A percentile compares a stretch with the other conserved stretches of the same genome.
Conservation (phyloP, 2,113 vertebrate species). For the Symphodus melops region DNA sequence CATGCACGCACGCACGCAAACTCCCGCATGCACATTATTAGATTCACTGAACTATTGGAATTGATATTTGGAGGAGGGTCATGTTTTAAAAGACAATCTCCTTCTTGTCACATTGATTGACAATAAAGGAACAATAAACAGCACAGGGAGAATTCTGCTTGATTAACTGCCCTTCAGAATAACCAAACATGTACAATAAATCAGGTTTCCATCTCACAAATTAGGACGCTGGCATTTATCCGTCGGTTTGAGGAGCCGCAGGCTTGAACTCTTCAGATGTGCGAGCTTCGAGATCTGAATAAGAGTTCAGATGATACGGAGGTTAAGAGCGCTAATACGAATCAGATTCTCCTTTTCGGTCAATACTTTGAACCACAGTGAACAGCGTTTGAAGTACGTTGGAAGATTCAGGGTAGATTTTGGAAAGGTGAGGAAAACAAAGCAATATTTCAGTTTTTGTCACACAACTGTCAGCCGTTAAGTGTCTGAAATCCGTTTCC, state of each 20-base stretch:
- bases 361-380: neutral
- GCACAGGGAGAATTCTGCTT: constrained; percentile 25
- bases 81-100: constrained; percentile 62
- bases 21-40: constrained; percentile 27
- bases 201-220: constrained; percentile 66
- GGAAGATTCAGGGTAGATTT: neutral
- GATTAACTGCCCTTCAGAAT: constrained; percentile 61
- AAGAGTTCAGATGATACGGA: neutral
- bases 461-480: neutral
- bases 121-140: constrained; percentile 70
- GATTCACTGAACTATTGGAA: constrained; percentile 44
- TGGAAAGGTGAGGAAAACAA: neutral
- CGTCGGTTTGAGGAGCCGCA: constrained; percentile 37
- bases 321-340: neutral
- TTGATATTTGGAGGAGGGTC: constrained; percentile 61
- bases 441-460: neutral
- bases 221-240: constrained; percentile 48
- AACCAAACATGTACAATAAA: constrained; percentile 61
- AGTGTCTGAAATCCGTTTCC: constrained; percentile 4
- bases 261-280: constrained; percentile 27
- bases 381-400: neutral
- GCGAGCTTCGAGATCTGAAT: constrained; percentile 5
- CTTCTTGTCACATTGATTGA: constrained; percentile 66
- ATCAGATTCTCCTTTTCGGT: neutral
- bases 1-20: constrained; percentile 2